Evolutionary conservation across 2,888 invertebrate species (phyloP).

Genomic region (Oxycera nigricornis): DNA sequence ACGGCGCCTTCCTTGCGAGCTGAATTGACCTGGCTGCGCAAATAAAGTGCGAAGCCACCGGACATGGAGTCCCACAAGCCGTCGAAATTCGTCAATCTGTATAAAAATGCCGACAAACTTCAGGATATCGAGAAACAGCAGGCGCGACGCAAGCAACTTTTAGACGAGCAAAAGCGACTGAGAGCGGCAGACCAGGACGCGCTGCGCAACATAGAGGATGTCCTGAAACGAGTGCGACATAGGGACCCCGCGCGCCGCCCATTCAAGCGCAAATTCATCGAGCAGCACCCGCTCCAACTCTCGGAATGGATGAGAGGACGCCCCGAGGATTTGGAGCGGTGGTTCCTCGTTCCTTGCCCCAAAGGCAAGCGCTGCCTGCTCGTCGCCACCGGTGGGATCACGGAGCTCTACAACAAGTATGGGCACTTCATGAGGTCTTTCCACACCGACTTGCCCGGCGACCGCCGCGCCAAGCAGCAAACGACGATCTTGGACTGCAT

Average conservation of each 20-base stretch:
- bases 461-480: conserved; percentile 47
- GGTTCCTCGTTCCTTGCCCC: conserved; percentile 82
- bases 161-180: conserved; percentile 56
- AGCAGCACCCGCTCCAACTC: conserved; percentile 72
- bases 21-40: neutral
- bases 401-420: conserved; percentile 72
- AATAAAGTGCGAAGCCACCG: neutral
- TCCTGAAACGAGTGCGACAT: conserved; percentile 34
- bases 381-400: conserved; percentile 73
- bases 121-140: conserved; percentile 50
- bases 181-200: conserved; percentile 54
- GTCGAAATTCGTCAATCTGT: conserved; percentile 32
- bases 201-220: conserved; percentile 44
- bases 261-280: conserved; percentile 46
- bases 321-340: conserved; percentile 78
- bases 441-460: conserved; percentile 57
- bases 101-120: conserved; percentile 21
- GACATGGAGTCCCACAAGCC: too few species aligned
- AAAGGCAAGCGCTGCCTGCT: conserved; percentile 83
- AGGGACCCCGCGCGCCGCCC: conserved; percentile 5
- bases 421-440: conserved; percentile 68
- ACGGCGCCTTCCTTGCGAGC: neutral
- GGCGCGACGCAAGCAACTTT: conserved; percentile 52
- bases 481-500: conserved; percentile 80
- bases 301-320: conserved; percentile 94